Evolutionary conservation across 2,113 vertebrate species (phyloP).

Genomic region (Plestiodon gilberti): DNA sequence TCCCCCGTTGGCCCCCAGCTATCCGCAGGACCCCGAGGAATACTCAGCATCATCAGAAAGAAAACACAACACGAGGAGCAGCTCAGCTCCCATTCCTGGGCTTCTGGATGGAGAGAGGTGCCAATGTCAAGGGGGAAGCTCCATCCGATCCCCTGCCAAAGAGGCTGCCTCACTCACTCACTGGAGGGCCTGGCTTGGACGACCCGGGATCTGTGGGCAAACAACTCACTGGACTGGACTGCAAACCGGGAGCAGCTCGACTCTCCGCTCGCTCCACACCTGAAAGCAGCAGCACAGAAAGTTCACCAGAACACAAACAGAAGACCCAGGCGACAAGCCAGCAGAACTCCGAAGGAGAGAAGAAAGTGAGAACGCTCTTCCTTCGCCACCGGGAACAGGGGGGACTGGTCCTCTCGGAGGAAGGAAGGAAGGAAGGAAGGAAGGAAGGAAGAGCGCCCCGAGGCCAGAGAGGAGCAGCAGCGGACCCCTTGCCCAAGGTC

Average conservation of each 20-base stretch:
- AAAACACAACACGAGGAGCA: not conserved
- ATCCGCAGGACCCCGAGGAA: not conserved
- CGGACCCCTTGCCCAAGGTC: not conserved
- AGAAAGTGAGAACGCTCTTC: no score
- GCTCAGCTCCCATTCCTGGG: not conserved
- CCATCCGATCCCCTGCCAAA: not conserved
- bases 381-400: no score
- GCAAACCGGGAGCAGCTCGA: not conserved
- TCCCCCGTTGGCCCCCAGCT: no score
- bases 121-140: not conserved
- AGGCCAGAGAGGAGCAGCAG: not conserved
- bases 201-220: not conserved
- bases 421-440: no score
- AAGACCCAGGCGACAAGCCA: not conserved
- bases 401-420: no score
- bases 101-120: not conserved
- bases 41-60: not conserved
- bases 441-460: no score
- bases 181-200: not conserved
- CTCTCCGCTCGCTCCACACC: no score
- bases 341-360: no score
- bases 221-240: not conserved
- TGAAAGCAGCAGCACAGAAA: no score
- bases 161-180: not conserved
- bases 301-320: no score